phyloP scores from a whole-genome alignment of 2,113 vertebrate genomes.

The Hippocampus zosterae region DNA sequence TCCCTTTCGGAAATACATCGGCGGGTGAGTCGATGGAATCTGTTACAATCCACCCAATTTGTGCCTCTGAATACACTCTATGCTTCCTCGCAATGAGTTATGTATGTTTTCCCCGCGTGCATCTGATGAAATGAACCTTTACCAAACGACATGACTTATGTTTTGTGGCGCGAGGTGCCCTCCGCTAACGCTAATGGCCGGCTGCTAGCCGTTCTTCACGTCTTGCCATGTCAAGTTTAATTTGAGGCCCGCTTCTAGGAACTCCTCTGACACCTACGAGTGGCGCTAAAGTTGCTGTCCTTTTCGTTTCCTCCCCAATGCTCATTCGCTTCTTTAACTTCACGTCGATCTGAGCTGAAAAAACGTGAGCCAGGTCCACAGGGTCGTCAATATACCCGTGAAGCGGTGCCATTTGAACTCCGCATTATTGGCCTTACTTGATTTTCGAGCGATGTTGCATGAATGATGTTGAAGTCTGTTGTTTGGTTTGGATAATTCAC shows the following conservation, averaged over 20 bases:
- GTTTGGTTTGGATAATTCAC: too few species aligned
- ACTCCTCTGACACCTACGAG: not conserved
- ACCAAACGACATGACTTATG: not conserved
- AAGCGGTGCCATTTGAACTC: not conserved
- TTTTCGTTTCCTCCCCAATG: not conserved
- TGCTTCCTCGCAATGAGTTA: rapidly evolving
- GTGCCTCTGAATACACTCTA: rapidly evolving
- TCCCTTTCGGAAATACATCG: constrained; percentile 57
- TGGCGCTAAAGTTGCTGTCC: not conserved
- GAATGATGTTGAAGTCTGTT: too few species aligned
- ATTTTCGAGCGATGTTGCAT: too few species aligned
- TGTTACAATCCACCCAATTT: constrained; percentile 37
- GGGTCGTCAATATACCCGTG: not conserved
- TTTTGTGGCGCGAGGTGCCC: not conserved
- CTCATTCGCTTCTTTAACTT: not conserved
- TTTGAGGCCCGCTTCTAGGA: not conserved
- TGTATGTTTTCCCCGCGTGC: not conserved
- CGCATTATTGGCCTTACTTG: not conserved
- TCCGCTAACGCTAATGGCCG: not conserved
- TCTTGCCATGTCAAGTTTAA: constrained; percentile 12
- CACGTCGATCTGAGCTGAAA: not conserved
- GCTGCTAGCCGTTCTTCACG: not conserved
- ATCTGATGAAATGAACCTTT: not conserved
- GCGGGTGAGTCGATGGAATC: constrained; percentile 63
- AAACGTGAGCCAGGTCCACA: not conserved